Evolutionary conservation across 2,797 vertebrate species (phyloP).

Genomic region (Hipposideros larvatus): DNA sequence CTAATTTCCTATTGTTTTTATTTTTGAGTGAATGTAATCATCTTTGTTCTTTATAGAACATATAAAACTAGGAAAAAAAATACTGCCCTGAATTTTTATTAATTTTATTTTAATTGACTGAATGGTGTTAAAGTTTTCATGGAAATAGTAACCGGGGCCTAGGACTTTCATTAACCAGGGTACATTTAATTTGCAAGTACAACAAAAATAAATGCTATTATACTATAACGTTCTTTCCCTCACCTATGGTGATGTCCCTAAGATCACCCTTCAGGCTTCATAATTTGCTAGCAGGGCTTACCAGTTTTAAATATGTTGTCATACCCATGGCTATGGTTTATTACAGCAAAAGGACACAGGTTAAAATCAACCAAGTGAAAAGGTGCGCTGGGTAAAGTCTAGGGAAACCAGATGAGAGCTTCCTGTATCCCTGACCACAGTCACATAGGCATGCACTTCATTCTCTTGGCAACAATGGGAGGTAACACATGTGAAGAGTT

Average conservation of each 20-base stretch:
- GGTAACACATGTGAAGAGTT: neutral
- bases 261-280: neutral
- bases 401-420: neutral
- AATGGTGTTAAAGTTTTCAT: neutral
- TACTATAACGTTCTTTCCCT: neutral
- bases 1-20: neutral
- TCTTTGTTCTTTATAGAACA: neutral
- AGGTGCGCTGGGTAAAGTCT: rapidly evolving
- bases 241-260: neutral
- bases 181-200: neutral
- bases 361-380: neutral
- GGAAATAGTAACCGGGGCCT: neutral
- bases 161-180: neutral
- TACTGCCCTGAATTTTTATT: neutral
- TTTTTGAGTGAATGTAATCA: neutral
- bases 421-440: neutral
- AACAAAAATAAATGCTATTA: neutral
- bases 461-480: neutral
- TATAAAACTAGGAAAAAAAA: neutral
- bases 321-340: neutral
- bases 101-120: neutral
- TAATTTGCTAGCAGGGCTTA: neutral
- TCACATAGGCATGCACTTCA: neutral
- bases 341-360: neutral
- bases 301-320: neutral